Base-by-base conservation (phyloP, 2,888 invertebrate species). In the Tetramorium bicarinatum region DNA sequence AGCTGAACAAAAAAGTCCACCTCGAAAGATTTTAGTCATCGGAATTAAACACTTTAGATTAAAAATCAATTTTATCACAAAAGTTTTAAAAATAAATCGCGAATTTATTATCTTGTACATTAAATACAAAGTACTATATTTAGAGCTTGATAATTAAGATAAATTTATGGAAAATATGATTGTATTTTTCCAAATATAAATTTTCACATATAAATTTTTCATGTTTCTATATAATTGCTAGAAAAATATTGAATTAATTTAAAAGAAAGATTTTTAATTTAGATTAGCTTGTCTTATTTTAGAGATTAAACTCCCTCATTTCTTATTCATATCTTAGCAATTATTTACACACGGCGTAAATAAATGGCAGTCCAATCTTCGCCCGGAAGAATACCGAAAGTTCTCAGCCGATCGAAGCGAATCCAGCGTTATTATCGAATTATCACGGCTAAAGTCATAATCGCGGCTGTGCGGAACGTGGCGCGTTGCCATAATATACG, bases 371-470 rank as follows among this genome's bases (percentile, higher is more conserved):
- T 44, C n/a, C 18, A 29, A 59, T 47, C 47, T 59, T 13, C 44
- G 21, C 15, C 21, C 44, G 44, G 6, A 52, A 34, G 18, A 56
- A 56, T 77, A 38, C 8, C 34, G 34, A 59, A 71, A 59, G 79
- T 71, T 41, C 6, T 47, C 71, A 13, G 21, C 44, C 54, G 44
- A 77, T 79, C 71, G 59, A 59, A 59, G 71, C 44, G 47, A 79
- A 76, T 76, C 79, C 21, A 44, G 41, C 62, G 52, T 82, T 75
- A 75, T 77, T 79, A 75, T 82, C 82, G 62, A 82, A 82, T 82
- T 82, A 79, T 79, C 64, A n/a, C 56, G 67, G 38, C 79, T 80
- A 67, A 82, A 82, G 49, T 80, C 67, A 67, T 67, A 77, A 82
- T 79, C 80, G 72, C 25, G 34, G 25, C 67, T 18, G 41, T 34